A percentile compares a stretch with the other conserved stretches of the same genome.
Evolutionary conservation across 2,113 vertebrate species (phyloP).

Genomic region (Ranitomeya variabilis): DNA sequence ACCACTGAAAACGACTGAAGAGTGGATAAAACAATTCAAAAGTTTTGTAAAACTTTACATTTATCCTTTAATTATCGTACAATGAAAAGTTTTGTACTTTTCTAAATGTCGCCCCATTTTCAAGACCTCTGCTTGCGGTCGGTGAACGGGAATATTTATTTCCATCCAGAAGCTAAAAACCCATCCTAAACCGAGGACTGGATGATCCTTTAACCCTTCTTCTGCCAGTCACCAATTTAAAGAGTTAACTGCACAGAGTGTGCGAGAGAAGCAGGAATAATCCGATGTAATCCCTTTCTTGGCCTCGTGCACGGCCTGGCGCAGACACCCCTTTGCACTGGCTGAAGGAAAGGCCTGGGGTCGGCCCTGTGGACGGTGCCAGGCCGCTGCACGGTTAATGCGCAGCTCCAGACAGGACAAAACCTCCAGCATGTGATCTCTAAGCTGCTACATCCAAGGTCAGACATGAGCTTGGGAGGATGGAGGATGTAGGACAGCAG

Average conservation of each 20-base stretch:
- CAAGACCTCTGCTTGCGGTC: neutral
- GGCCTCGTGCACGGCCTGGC: neutral
- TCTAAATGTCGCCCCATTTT: neutral
- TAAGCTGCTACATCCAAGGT: slow-evolving; percentile 25
- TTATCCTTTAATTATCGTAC: no score
- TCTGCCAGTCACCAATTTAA: neutral
- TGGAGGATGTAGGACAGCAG: neutral
- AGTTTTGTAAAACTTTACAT: no score
- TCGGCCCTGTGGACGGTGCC: neutral
- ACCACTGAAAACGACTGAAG: no score
- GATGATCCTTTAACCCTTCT: neutral
- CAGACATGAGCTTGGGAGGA: neutral
- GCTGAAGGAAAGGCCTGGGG: neutral
- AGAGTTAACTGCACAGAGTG: neutral
- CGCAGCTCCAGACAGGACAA: neutral
- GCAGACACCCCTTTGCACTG: neutral
- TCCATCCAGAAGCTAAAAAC: no score
- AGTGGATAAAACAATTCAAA: no score
- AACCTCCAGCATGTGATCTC: slow-evolving; percentile 16
- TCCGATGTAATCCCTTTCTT: neutral
- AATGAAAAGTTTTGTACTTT: no score
- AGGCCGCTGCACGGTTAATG: neutral
- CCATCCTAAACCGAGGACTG: no score
- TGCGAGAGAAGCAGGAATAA: neutral
- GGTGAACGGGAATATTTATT: neutral